These are phyloP conservation scores for Paramuricea clavata DNA, from an alignment of 92 coral and sea anemone species.

Conservation along the genomic window DNA sequence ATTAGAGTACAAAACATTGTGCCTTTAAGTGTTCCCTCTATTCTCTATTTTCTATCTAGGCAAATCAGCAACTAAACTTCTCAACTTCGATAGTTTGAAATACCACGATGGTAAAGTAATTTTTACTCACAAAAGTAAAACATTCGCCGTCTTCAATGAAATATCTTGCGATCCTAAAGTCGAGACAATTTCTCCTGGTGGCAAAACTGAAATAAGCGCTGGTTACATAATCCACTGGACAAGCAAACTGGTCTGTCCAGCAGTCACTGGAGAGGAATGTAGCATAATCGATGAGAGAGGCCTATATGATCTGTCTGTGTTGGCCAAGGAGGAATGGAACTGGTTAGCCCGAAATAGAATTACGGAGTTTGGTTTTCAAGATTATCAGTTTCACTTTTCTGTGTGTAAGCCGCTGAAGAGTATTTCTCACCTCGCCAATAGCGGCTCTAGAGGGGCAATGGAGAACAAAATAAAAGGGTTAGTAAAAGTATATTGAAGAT, in stretches of 20 bases:
- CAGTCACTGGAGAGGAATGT: constrained; percentile 82
- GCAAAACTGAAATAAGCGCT: neutral
- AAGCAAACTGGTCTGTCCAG: constrained; percentile 81
- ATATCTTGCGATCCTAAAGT: constrained; percentile 2
- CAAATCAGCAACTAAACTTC: neutral
- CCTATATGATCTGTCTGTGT: constrained; percentile 79
- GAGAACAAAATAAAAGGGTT: neutral
- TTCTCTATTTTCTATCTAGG: neutral
- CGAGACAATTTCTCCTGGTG: neutral
- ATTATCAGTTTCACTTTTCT: constrained; percentile 15
- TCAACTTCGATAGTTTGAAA: neutral
- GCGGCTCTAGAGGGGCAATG: constrained; percentile 24
- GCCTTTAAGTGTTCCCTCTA: too few species aligned
- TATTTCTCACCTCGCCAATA: neutral
- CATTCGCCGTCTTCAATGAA: neutral
- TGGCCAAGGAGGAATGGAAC: constrained; percentile 72
- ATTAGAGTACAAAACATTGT: too few species aligned
- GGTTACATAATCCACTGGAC: constrained; percentile 67
- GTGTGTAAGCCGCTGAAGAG: constrained; percentile 33
- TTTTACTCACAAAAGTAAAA: neutral
- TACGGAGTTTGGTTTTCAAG: neutral
- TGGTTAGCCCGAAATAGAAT: constrained; percentile 73
- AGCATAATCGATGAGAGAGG: constrained; percentile 65
- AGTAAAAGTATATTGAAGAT: neutral
- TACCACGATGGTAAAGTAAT: neutral